phyloP scores from a whole-genome alignment of 2,888 invertebrate species.

The Pyrocoelia pectoralis region DNA sequence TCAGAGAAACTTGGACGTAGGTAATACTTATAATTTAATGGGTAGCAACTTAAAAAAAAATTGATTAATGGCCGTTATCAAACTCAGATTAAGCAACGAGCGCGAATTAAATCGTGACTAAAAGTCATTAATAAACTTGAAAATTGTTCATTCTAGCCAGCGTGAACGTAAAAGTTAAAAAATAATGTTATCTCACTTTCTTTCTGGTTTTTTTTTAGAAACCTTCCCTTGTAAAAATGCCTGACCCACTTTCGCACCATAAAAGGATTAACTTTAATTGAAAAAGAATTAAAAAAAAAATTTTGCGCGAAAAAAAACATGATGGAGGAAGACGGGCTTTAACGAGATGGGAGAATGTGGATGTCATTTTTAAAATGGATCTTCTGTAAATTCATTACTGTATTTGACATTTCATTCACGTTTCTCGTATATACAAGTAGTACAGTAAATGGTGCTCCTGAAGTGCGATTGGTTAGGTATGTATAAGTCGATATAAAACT shows the following conservation, averaged over 20 bases:
- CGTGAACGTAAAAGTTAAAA: too few relatives aligned
- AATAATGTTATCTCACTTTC: neutral
- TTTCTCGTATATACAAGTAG: neutral
- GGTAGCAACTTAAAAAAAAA: too few relatives aligned
- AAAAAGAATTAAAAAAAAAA: neutral
- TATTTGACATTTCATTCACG: constrained; percentile 1
- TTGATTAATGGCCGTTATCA: too few relatives aligned
- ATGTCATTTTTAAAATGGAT: neutral
- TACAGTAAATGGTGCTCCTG: neutral
- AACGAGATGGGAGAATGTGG: neutral
- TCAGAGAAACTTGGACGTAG: too few relatives aligned
- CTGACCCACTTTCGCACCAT: neutral
- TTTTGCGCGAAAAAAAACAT: neutral
- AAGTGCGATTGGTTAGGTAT: neutral
- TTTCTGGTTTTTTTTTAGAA: too few relatives aligned
- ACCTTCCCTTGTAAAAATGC: too few relatives aligned
- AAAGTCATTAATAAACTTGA: neutral
- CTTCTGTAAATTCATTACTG: constrained; percentile 1
- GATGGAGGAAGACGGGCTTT: neutral
- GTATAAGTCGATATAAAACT: neutral
- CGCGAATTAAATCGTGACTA: neutral
- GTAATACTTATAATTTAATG: too few relatives aligned
- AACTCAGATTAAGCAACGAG: too few relatives aligned
- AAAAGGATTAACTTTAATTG: neutral
- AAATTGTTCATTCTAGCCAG: neutral